Evolutionary conservation across 2,888 invertebrate genomes (phyloP), one percentile per base, ranked within the genome.

Genomic region (Idaea biselata): DNA sequence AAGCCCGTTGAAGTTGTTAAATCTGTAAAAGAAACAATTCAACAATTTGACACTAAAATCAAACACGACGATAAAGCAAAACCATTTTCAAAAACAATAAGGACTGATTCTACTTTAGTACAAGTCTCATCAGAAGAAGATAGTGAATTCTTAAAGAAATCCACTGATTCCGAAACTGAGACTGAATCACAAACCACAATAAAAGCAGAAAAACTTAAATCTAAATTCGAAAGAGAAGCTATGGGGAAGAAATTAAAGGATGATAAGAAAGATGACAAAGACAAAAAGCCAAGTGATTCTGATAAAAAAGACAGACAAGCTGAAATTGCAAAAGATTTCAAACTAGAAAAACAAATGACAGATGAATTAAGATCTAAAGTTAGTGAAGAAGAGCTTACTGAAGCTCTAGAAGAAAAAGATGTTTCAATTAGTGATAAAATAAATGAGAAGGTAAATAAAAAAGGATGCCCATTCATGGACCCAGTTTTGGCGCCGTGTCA

Each of bases 61-160:
- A 91, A 89, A 79, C 78, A 78, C 25, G 89, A 88, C 3, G 88
- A 90, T 16, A 91, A 89, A 71, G 66, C 78, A 0, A 90, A 89
- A 75, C 69, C 82, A 3, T 86, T 84, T 60, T 83, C 86, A 8
- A 92, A 89, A 78, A 79, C 92, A 17, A 87, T 90, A 70, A 84
- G 93, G 74, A 93, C 93, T 8, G 93, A 93, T 71, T 93, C 93
- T 14, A 93, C 93, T 7, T 81, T 93, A 59, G 93, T 93, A 0
- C 93, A 93, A 77, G 87, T 93, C 55, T 93, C 93, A 31, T 93
- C 93, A 1, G 93, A 93, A 76, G 93, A 93, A 83, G 93, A 93
- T 63, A 93, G 87, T 61, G 93, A 93, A 63, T 92, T 91, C 65
- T 78, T 92, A 54, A 93, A 93, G 68, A 93, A 93, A 74, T 93